Evolutionary conservation across 2,888 invertebrate genomes (phyloP), one percentile per base, ranked within the genome.

Genomic region (Matsumyia berberina): DNA sequence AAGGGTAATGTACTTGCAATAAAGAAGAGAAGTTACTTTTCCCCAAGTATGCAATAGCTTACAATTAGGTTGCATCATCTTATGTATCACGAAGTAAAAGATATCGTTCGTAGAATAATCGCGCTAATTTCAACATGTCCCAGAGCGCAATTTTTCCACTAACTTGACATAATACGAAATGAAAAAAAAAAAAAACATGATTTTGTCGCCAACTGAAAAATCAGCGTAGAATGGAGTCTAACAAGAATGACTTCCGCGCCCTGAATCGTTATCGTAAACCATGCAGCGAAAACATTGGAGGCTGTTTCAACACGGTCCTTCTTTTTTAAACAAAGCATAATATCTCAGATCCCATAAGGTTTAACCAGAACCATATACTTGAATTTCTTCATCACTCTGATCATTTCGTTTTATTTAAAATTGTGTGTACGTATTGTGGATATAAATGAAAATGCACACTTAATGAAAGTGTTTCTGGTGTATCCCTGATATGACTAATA

Each of bases 71-170:
- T 24, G 24, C 39, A 70, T 24, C 57, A 72, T 70, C 74, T 66
- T 70, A 70, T n/a, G 67, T 53, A 57, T 67, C 67, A 55, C 69
- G 62, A 67, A 42, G 11, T 31, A 49, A 8, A 15, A 53, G 53
- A 33, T 53, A 35, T 35, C n/a, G 37, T 8, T 37, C 19, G 37
- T 11, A 49, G 49, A 49, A 89, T 90, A 90, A 90, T 91, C 90
- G 90, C 90, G 91, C 90, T 90, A 90, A 90, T 90, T 91, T 89
- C 89, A 90, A 91, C 90, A 91, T 91, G 90, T 90, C 90, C 90
- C 90, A 89, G 87, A 88, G 88, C 88, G 86, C 88, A 67, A 53
- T 67, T 42, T 67, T 67, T 55, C 55, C 55, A 67, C 42, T 58
- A 17, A 24, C 24, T 46, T 67, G 51, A 42, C 31, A 55, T 53